A percentile compares a stretch with the other conserved stretches of the same genome.
These are phyloP conservation scores for Drosophila watanabei DNA, from an alignment of 1,140 invertebrate species.

Conservation along the genomic window DNA sequence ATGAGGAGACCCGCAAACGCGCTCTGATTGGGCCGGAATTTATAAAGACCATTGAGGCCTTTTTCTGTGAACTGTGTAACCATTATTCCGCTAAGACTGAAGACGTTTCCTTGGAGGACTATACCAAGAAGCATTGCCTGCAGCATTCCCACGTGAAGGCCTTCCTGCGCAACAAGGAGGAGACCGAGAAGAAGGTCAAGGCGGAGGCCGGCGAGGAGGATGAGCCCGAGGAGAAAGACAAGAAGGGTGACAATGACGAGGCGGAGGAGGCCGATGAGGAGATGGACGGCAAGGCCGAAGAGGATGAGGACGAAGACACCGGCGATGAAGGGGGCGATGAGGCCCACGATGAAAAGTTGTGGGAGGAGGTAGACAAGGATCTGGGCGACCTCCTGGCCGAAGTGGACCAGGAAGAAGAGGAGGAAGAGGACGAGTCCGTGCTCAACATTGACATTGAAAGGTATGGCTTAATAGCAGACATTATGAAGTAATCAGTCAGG, in stretches of 20 bases:
- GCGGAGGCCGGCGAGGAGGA: constrained; percentile 71
- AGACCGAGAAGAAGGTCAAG: constrained; percentile 87
- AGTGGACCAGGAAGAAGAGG: constrained; percentile 88
- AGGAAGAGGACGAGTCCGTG: constrained; percentile 90
- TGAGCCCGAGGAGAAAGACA: constrained; percentile 37
- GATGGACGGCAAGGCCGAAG: constrained; percentile 86
- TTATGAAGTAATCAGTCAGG: not conserved
- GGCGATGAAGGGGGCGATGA: constrained; percentile 82
- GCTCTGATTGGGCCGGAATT: constrained; percentile 92
- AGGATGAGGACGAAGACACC: constrained; percentile 63
- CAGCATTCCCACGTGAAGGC: constrained; percentile 90
- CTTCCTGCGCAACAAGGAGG: constrained; percentile 91
- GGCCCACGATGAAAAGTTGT: constrained; percentile 89
- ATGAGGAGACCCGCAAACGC: constrained; percentile 89
- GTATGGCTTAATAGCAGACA: constrained; percentile 16
- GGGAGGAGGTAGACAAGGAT: constrained; percentile 92
- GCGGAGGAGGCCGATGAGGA: constrained; percentile 56
- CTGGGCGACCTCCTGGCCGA: constrained; percentile 89
- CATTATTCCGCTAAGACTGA: constrained; percentile 89
- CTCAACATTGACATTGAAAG: constrained; percentile 86
- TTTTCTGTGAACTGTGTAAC: constrained; percentile 91
- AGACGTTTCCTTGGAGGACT: constrained; percentile 87
- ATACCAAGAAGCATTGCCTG: constrained; percentile 90
- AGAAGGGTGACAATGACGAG: constrained; percentile 44
- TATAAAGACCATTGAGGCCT: constrained; percentile 91